Percentiles rank a stretch among this genome's conserved stretches.
These are phyloP conservation scores for Anneissia japonica DNA, from an alignment of 35 echinoderm and acorn worm species.

Conservation along the genomic window DNA sequence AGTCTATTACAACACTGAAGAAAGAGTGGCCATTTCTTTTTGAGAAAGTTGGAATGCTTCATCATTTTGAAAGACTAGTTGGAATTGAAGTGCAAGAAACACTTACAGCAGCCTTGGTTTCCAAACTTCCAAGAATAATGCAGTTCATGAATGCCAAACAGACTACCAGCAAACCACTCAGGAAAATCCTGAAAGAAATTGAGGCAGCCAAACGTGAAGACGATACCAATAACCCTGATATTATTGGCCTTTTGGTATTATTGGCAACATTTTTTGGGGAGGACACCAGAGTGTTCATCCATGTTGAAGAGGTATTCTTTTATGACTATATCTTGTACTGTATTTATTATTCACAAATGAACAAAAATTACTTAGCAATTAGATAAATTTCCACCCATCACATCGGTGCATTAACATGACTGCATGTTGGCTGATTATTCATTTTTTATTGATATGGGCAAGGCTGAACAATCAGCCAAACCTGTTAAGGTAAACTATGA, in stretches of 20 bases:
- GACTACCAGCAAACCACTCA: not conserved
- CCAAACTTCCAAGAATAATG: not conserved
- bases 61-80: not conserved
- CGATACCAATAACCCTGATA: not conserved
- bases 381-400: no score
- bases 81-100: not conserved
- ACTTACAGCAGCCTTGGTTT: not conserved
- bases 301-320: not conserved
- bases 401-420: no score
- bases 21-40: not conserved
- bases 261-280: not conserved
- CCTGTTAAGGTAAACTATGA: no score
- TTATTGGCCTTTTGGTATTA: not conserved
- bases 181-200: not conserved
- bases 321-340: no score
- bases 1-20: not conserved
- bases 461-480: no score
- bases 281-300: not conserved
- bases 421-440: no score
- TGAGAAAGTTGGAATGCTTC: not conserved
- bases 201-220: not conserved
- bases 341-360: no score
- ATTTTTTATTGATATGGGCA: no score
- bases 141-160: not conserved
- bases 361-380: no score